Evolutionary conservation across 1,140 invertebrate species (phyloP), one percentile per base, ranked within the genome.

Genomic region (Carcinoscorpius rotundicauda): DNA sequence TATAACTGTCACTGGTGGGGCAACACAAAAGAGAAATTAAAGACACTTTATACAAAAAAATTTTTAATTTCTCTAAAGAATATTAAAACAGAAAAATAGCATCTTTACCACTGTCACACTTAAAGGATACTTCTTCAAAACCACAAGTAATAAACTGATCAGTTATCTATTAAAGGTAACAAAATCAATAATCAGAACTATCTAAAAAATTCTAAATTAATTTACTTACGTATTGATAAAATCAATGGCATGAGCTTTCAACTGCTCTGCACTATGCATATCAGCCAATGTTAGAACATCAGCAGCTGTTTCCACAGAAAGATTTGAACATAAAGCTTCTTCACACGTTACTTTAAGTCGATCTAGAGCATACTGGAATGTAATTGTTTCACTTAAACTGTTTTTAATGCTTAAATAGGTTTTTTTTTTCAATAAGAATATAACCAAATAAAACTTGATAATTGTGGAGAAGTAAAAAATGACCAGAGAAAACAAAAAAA

Each of bases 261-360:
- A 82, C 82, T 99, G 96, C 79, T 98, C 95, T 57, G 97, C 97
- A 77, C 90, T 96, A 76, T 99, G 95, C 71, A 98, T 84, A 84
- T 99, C 97, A 62, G 97, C 97, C 70, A 98, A 83, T 72, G 98
- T 97, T 70, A 99, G 83, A 68, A 94, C 95, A 76, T 98, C 95
- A 57, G 95, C 95, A 60, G 93, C 94, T 76, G 97, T 97, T 73
- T 98, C 95, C 72, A 96, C 91, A 50, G 89, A 91, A 69, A 99
- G 81, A 79, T 90, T 97, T 63, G 89, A 86, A 82, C 94, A 98
- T 61, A 99, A 80, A 60, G 95, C 91, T 80, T 98, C 95, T 79
- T 99, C 97, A 80, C 97, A 99, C 93, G 98, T 97, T 68, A 98
- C 93, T 84, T 99, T 98, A 77, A 98, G 83, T 82, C 95, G 85